Base-by-base conservation (phyloP, 2,888 invertebrate species). In the Peribatodes rhomboidaria region DNA sequence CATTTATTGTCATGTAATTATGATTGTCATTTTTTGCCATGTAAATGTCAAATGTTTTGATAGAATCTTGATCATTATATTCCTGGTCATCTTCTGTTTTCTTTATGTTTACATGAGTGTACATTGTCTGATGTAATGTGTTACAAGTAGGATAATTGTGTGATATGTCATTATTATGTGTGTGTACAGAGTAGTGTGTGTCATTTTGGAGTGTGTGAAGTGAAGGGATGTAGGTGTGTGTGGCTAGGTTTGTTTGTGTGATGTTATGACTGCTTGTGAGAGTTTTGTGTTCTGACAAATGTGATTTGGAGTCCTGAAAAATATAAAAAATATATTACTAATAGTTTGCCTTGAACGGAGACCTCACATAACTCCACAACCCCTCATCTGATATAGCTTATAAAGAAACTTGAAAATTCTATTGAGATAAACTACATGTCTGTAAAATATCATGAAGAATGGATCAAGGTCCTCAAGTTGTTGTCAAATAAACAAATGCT, bases 231-330 rank as follows among this genome's bases (percentile, higher is more conserved):
- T 6, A 62, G 22, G 4, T 63, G 54, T 0, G 61, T 11, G 20
- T 22, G 0, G 16, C 16, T 9, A 31, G 20, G 4, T 9, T 50
- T 0, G 65, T 70, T 42, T 39, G 44, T 42, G 58, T 63, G 0
- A 78, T 57, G 39, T 74, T 35, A 0, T 63, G 61, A 8, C 61
- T 60, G 0, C 39, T 61, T 0, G 18, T 60, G 6, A 65, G 41
- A 14, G 62, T 49, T 0, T 61, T 37, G 0, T 44, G 13, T 2
- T 1, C 42, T 4, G 0, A 20, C 2, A 27, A 9, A 47, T 8
- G 14, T 31, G 57, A 31, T 65, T 70, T 71, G 9, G 42, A 14
- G 11, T 74, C 70, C 80, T 80, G 68, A 8, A 71, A 73, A 22
- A 14, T 14, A 39, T 42, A 50, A 35, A n/a, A 1, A 61, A 31